Conservation (phyloP, 2,888 invertebrate genomes). For the Drosophila neutralis region DNA sequence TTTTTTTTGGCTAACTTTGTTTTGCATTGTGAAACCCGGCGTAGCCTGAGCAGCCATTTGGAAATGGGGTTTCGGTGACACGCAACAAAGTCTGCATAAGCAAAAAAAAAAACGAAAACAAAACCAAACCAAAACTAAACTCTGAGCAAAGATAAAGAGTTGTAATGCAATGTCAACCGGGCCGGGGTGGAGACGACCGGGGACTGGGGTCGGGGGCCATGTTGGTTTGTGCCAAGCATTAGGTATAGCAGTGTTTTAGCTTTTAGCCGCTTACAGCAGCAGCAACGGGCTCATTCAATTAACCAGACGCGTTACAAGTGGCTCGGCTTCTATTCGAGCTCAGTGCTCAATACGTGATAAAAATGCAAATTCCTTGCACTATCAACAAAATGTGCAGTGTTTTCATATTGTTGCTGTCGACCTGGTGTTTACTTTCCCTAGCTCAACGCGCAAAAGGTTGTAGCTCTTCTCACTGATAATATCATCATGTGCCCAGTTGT, state of each 20-base stretch:
- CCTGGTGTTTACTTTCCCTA: constrained; percentile 59
- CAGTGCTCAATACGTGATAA: constrained; percentile 51
- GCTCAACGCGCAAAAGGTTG: constrained; percentile 57
- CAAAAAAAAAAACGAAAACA: constrained; percentile 21
- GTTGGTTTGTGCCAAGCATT: constrained; percentile 11
- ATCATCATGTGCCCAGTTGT: constrained; percentile 28
- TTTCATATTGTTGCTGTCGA: constrained; percentile 33
- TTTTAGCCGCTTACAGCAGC: constrained; percentile 46
- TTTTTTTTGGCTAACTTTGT: constrained; percentile 22
- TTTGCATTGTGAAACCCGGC: constrained; percentile 33
- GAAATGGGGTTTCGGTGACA: constrained; percentile 66
- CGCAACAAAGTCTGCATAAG: constrained; percentile 52
- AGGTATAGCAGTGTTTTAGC: constrained; percentile 23
- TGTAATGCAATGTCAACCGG: constrained; percentile 52
- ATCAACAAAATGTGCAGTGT: constrained; percentile 37
- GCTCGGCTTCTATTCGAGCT: constrained; percentile 30
- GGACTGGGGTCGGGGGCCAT: constrained; percentile 10
- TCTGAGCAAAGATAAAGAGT: constrained; percentile 11
- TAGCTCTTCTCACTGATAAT: constrained; percentile 27
- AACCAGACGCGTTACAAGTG: constrained; percentile 61
- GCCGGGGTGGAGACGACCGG: constrained; percentile 20
- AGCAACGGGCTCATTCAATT: constrained; percentile 67
- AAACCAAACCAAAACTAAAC: constrained; percentile 7
- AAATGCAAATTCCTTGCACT: constrained; percentile 48
- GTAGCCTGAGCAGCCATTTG: constrained; percentile 46